Evolutionary conservation across 1,140 invertebrate genomes (phyloP).

Genomic region (Lasioglossum baleicum): DNA sequence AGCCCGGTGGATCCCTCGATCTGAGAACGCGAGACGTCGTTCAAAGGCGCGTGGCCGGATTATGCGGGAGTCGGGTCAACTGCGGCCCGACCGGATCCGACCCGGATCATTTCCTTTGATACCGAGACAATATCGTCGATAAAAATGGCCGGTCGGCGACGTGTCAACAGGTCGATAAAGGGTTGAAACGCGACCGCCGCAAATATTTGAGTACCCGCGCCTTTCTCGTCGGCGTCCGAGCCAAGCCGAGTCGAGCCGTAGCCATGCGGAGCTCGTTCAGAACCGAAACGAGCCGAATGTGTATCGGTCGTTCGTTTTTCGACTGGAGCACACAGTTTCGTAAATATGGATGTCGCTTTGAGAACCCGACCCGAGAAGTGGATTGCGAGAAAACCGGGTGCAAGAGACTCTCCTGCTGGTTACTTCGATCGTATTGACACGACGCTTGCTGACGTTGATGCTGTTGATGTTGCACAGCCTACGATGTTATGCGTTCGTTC

Average conservation of each 20-base stretch:
- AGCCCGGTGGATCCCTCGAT: conserved; percentile 21
- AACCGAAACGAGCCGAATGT: too few relatives aligned
- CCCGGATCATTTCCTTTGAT: conserved; percentile 47
- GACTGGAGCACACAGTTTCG: conserved; percentile 47
- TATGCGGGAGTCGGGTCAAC: conserved; percentile 19
- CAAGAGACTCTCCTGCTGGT: too few relatives aligned
- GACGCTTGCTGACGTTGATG: background rate
- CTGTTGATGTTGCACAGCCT: background rate
- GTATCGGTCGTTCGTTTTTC: conserved; percentile 34
- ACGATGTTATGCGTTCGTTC: too few relatives aligned
- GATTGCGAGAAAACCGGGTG: conserved; percentile 8
- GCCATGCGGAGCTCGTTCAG: background rate
- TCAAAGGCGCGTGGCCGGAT: conserved; percentile 26
- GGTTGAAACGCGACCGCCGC: conserved; percentile 56
- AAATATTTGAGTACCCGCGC: conserved; percentile 61
- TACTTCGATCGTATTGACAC: too few relatives aligned
- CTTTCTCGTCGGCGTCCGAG: conserved; percentile 19
- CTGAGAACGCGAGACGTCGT: conserved; percentile 35
- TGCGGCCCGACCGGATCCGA: conserved; percentile 19
- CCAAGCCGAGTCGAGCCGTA: too few relatives aligned
- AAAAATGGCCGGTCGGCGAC: conserved; percentile 56
- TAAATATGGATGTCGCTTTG: conserved; percentile 62
- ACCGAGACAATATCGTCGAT: conserved; percentile 58
- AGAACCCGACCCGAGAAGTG: conserved; percentile 43
- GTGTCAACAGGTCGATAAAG: conserved; percentile 65